Conservation (phyloP, 2,797 vertebrate species). For the Parambassis ranga region DNA sequence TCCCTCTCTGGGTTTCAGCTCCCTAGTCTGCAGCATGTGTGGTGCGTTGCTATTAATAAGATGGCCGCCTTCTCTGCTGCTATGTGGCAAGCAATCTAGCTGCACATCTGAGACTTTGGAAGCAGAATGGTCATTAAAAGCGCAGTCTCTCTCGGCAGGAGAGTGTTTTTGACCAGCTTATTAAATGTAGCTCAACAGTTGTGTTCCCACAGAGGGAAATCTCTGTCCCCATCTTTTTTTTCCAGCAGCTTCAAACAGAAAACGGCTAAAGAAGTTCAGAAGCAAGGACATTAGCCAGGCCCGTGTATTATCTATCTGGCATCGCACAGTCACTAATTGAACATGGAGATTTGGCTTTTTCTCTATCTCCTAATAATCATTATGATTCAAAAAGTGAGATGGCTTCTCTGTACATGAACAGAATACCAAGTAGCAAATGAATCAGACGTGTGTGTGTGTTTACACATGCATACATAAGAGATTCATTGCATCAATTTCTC, state of each 20-base stretch:
- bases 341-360: constrained; percentile 79
- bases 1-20: constrained; percentile 35
- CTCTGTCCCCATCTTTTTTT: constrained; percentile 52
- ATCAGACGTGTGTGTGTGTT: constrained; percentile 32
- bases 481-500: neutral
- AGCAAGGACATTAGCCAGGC: constrained; percentile 75
- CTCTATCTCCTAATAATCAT: constrained; percentile 78
- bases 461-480: neutral
- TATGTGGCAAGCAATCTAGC: constrained; percentile 64
- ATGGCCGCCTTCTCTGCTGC: constrained; percentile 69
- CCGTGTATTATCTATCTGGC: constrained; percentile 76
- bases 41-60: constrained; percentile 71
- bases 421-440: constrained; percentile 72
- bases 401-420: constrained; percentile 45
- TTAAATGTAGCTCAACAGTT: constrained; percentile 81
- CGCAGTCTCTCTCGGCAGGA: constrained; percentile 68
- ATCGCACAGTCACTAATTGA: constrained; percentile 75
- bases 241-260: constrained; percentile 66
- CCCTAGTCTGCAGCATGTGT: constrained; percentile 56
- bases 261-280: constrained; percentile 69
- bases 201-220: constrained; percentile 67
- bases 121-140: constrained; percentile 78
- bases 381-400: constrained; percentile 75
- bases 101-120: constrained; percentile 73
- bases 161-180: constrained; percentile 75